Evolutionary conservation across 2,797 vertebrate species (phyloP), one percentile per base, ranked within the genome.

Genomic region (Lateolabrax maculatus): DNA sequence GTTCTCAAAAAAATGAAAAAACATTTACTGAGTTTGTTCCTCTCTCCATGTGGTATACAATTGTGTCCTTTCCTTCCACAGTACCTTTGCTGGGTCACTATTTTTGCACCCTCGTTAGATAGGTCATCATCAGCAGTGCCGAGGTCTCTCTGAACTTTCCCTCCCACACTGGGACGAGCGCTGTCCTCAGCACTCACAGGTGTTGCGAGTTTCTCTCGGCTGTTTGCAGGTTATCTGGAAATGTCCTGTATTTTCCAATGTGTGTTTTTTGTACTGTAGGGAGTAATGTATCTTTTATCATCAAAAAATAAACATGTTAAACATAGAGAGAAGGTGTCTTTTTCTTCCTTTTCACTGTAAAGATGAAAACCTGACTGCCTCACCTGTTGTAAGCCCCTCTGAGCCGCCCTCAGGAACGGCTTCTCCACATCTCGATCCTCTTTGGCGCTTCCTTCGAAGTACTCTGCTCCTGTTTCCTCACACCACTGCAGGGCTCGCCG

Each of bases 241-340:
- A 91, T 94, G 93, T 93, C 90, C 91, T 93, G 92, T 93, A 90
- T 94, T 95, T 91, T 95, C 94, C 93, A 93, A 92, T 90, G 92
- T 93, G 92, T 95, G 93, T 90, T 90, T 94, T 94, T 92, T 95
- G 90, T 95, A 94, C 95, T 95, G 95, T 93, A 94, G 91, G 91
- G 92, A 95, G 92, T 93, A 94, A 95, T 94, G 94, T 94, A 94
- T 93, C 91, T 94, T 94, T 94, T 94, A 94, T 93, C 93, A 94
- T 94, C 93, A 90, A 90, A 92, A 88, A 92, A 93, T 92, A 94
- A 94, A 94, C 92, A 92, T 94, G 93, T 93, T 92, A 93, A 95
- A 95, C 88, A 90, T 86, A 87, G 27, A 67, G 52, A 75, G 5
- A 29, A 27, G 15, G 71, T 64, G 56, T 84, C 37, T 19, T 75